phyloP scores from a whole-genome alignment of 2,113 vertebrate species.

The Geococcyx californianus region DNA sequence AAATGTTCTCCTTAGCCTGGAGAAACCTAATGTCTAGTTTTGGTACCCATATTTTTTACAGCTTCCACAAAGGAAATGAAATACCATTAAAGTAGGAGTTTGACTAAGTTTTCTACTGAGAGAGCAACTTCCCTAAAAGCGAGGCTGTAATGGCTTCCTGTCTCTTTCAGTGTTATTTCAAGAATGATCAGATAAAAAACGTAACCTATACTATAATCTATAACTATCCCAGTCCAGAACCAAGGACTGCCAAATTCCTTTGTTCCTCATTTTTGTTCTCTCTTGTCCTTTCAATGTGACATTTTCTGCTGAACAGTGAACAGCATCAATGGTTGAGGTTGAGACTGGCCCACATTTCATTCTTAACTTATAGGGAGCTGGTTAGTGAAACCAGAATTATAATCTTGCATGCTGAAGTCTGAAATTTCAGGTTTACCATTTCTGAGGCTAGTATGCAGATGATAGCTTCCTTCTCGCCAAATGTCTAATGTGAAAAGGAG shows the following conservation, averaged over 20 bases:
- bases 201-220: not conserved
- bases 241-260: not conserved
- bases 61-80: not conserved
- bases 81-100: not conserved
- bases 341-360: not conserved
- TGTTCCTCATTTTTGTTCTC: not conserved
- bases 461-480: not conserved
- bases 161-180: not conserved
- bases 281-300: not conserved
- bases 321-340: not conserved
- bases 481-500: not conserved
- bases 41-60: not conserved
- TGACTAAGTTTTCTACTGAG: not conserved
- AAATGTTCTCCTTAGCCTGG: not conserved
- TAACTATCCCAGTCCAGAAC: not conserved
- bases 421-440: not conserved
- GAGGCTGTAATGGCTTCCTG: not conserved
- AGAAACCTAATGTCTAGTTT: not conserved
- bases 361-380: not conserved
- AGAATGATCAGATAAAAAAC: not conserved
- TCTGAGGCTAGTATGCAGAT: not conserved
- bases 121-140: not conserved
- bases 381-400: not conserved
- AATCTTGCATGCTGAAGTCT: not conserved
- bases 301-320: not conserved